Evolutionary conservation across 2,113 vertebrate species (phyloP).

Genomic region (Cyanoramphus novaezelandiae): DNA sequence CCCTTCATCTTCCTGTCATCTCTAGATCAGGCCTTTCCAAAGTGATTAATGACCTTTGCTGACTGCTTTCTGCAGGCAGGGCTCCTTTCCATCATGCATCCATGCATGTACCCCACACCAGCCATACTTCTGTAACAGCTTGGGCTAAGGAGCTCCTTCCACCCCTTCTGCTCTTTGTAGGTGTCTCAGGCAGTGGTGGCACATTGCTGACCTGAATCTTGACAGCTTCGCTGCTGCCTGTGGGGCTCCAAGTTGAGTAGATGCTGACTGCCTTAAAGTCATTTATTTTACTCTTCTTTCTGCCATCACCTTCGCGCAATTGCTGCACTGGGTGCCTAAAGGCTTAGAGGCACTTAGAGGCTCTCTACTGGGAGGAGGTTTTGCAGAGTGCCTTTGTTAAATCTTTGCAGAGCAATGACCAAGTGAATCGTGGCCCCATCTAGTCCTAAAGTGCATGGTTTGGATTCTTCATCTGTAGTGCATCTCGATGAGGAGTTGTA

Average conservation of each 20-base stretch:
- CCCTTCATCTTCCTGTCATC: constrained; percentile 44
- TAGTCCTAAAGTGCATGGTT: not conserved
- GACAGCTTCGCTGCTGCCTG: not conserved
- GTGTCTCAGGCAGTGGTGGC: not conserved
- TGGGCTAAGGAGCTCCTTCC: not conserved
- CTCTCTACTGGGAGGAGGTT: not conserved
- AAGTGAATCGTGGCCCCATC: not conserved
- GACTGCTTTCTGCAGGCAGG: not conserved
- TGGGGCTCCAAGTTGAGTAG: not conserved
- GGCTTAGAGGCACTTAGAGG: not conserved
- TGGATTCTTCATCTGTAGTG: not conserved
- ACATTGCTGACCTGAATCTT: not conserved
- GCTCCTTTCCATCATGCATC: not conserved
- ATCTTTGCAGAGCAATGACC: not conserved
- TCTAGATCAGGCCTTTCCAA: not conserved
- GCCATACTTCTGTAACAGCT: not conserved
- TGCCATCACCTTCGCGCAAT: not conserved
- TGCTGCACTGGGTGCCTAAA: not conserved
- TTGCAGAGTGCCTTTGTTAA: not conserved
- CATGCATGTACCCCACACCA: not conserved
- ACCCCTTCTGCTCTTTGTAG: not conserved
- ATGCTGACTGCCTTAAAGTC: not conserved
- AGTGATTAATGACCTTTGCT: constrained; percentile 24
- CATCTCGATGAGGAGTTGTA: not conserved
- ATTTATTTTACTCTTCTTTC: not conserved